Base-by-base conservation (phyloP, 2,797 vertebrate species). In the Gallirallus australis region DNA sequence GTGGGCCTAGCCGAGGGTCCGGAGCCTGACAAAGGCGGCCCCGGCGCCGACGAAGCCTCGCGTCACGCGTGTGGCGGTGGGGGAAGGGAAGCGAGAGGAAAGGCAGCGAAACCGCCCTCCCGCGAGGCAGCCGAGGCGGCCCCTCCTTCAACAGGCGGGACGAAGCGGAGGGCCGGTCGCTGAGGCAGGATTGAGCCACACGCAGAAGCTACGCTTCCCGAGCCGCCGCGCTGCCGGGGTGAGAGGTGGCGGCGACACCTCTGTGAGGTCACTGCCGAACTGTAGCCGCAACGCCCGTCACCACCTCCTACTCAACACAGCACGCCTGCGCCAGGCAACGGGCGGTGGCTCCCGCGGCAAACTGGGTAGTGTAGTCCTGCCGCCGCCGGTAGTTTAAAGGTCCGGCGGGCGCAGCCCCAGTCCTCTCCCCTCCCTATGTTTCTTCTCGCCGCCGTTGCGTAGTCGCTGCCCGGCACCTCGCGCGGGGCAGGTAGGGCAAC, bases 401-500 rank as follows among this genome's bases (percentile, higher is more conserved):
- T 94, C 80, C 77, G 23, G 35, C 25, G 47, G 63, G 68, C 27
- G 19, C 59, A 0, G 11, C 12, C 21, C 25, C 4, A 21, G 35
- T 12, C 6, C 42, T 16, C 25, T 21, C 27, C 53, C 39, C 50
- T 39, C 35, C 52, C 31, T 28, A 48, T 82, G 87, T 47, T 19
- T 33, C 61, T 84, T 15, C 50, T 88, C 9, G 24, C 80, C 1
- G 39, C 53, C 6, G 42, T 21, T 30, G 45, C 45, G 37, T 89
- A 94, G 72, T 42, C 30, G 52, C 76, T 64, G 83, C 91, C 76
- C 54, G 15, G 86, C 89, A 76, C 83, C 31, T 47, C 52, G 60
- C 64, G 77, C 37, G 82, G 84, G 90, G 95, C 92, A 95, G 92
- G 95, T 95, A 91, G 48, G 93, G 78, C 54, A 65, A 33, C 19